Conservation (phyloP, 2,797 vertebrate genomes). For the Thripadectes ignobilis region DNA sequence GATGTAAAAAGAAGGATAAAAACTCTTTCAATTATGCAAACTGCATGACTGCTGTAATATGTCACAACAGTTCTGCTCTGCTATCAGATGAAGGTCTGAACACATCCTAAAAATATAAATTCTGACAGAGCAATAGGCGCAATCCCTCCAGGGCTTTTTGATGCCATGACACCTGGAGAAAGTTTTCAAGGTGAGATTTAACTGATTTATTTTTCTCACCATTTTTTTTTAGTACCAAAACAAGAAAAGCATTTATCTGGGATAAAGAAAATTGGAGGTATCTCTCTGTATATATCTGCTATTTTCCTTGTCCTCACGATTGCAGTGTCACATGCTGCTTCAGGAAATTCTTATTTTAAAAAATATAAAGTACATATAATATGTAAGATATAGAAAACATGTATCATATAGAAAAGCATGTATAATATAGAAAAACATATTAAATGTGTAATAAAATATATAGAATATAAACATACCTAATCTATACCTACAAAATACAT, state of each 20-base stretch:
- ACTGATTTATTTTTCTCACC: fast-evolving
- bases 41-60: background rate
- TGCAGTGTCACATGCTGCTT: fast-evolving
- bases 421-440: background rate
- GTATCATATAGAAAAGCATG: background rate
- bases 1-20: background rate
- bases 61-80: background rate
- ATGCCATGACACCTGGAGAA: background rate
- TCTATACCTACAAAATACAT: background rate
- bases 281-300: fast-evolving
- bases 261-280: fast-evolving
- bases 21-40: background rate
- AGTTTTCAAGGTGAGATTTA: background rate
- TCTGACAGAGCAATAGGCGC: background rate
- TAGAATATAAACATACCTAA: background rate
- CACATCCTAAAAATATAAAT: background rate
- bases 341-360: background rate
- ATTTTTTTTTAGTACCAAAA: background rate
- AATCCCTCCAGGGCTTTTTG: background rate
- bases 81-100: background rate
- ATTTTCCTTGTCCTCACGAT: fast-evolving
- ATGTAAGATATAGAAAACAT: background rate
- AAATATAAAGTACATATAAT: background rate
- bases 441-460: no score
- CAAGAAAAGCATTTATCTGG: background rate